Base-by-base conservation (phyloP, 2,888 invertebrate genomes). In the Pyrocoelia pectoralis region DNA sequence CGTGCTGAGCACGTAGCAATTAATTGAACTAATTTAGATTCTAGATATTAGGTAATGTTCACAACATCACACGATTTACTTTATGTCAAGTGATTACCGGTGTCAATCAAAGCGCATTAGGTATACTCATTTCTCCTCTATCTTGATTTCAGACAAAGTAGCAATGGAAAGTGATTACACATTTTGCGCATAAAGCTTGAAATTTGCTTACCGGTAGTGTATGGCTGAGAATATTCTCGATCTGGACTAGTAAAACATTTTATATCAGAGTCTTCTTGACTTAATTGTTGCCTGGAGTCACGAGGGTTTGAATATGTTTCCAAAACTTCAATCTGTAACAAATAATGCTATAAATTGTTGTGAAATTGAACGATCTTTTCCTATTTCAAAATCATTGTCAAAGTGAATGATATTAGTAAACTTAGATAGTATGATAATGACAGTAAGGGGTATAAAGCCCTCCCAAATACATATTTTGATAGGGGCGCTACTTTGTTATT, bases 291-390 rank as follows among this genome's bases (percentile, higher is more conserved):
- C 69, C 74, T 78, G 24, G 88, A 89, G 78, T 91, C 90, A 68
- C 88, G 84, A 12, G 91, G 90, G 74, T 90, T 90, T 76, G 90
- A 89, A 79, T 91, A 91, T 61, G 88, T 87, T 79, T 91, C 90
- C 79, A 90, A 83, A 71, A 91, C 86, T 80, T 90, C 89, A 72
- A 91, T 86, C 88, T 90, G 81, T 1, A 85, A 85, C 61, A 61
- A 43, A 52, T 24, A 24, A 24, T 24, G 6, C 6, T 24, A 5
- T 24, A 6, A 24, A 24, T 24, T n/a, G n/a, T n/a, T n/a, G n/a
- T n/a, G n/a, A n/a, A n/a, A n/a, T n/a, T n/a, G n/a, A n/a, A n/a
- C n/a, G n/a, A n/a, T n/a, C n/a, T n/a, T n/a, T n/a, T n/a, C n/a
- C n/a, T n/a, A n/a, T 24, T 24, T 24, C 24, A 56, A 28, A 19